Conservation (phyloP, 2,797 vertebrate genomes). For the Brachymystax lenok region DNA sequence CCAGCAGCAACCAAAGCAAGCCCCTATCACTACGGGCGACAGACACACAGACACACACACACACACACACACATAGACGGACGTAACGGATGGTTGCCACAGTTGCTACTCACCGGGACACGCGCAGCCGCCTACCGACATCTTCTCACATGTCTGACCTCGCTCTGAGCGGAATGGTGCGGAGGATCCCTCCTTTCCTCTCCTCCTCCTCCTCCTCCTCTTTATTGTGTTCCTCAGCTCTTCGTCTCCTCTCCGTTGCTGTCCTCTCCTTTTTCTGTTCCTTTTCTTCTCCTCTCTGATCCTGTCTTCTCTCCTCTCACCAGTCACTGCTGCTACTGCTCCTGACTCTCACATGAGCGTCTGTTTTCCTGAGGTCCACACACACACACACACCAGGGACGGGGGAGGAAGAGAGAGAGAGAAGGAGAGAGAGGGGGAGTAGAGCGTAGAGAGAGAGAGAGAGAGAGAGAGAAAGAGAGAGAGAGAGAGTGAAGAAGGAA, state of each 20-base stretch:
- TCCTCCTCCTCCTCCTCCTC: conserved; percentile 44
- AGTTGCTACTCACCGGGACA: conserved; percentile 89
- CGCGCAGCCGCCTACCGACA: conserved; percentile 94
- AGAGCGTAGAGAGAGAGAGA: conserved; percentile 22
- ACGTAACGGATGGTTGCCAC: conserved; percentile 67
- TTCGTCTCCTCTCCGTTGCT: conserved; percentile 6
- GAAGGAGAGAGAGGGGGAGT: conserved; percentile 7
- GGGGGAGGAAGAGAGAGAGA: conserved; percentile 13
- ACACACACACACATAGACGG: conserved; percentile 46
- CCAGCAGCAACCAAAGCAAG: background rate
- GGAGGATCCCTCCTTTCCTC: conserved; percentile 38
- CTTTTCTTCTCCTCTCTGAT: background rate
- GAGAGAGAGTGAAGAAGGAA: conserved; percentile 59
- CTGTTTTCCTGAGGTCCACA: conserved; percentile 78
- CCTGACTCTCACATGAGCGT: conserved; percentile 77
- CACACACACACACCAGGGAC: conserved; percentile 63
- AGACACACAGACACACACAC: conserved; percentile 58
- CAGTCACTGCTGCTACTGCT: conserved; percentile 70
- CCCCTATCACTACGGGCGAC: conserved; percentile 22
- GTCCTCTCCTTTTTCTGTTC: background rate
- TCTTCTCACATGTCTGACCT: conserved; percentile 94
- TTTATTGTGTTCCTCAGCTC: background rate
- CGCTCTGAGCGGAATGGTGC: conserved; percentile 79
- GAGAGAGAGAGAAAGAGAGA: conserved; percentile 40
- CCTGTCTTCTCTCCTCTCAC: conserved; percentile 53